Conservation (phyloP, 2,113 vertebrate species). For the Pardalotus punctatus region DNA sequence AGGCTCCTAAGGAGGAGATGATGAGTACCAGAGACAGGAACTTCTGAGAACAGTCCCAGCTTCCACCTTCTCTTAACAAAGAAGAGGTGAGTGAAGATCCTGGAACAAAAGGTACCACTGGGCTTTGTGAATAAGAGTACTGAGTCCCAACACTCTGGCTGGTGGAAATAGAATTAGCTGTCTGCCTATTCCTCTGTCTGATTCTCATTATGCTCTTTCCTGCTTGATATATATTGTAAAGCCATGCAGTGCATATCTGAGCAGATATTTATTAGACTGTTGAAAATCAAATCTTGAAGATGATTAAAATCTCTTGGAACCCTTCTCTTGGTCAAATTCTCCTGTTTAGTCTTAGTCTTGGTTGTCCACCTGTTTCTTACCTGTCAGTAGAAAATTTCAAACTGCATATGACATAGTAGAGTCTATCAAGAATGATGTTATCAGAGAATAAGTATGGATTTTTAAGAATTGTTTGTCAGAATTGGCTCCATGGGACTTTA, state of each 20-base stretch:
- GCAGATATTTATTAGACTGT: background rate
- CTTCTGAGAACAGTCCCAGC: background rate
- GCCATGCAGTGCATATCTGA: background rate
- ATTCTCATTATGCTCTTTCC: background rate
- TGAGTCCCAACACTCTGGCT: background rate
- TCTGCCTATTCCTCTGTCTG: background rate
- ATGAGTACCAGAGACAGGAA: background rate
- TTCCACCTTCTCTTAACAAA: background rate
- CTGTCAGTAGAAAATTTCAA: background rate
- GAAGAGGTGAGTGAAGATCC: background rate
- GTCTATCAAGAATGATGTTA: background rate
- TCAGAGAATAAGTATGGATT: background rate
- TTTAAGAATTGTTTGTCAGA: background rate
- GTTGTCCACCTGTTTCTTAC: background rate
- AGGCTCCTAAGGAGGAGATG: background rate
- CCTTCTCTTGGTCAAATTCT: background rate
- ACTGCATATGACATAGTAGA: background rate
- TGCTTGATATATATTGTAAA: background rate
- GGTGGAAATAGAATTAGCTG: background rate
- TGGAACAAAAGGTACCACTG: background rate
- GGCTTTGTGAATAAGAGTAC: background rate
- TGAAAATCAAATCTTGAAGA: background rate
- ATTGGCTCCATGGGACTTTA: background rate
- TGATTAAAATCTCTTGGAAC: background rate
- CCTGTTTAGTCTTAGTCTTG: background rate